phyloP scores from a whole-genome alignment of 92 coral and sea anemone species.

The Umimayanthus kanabou region DNA sequence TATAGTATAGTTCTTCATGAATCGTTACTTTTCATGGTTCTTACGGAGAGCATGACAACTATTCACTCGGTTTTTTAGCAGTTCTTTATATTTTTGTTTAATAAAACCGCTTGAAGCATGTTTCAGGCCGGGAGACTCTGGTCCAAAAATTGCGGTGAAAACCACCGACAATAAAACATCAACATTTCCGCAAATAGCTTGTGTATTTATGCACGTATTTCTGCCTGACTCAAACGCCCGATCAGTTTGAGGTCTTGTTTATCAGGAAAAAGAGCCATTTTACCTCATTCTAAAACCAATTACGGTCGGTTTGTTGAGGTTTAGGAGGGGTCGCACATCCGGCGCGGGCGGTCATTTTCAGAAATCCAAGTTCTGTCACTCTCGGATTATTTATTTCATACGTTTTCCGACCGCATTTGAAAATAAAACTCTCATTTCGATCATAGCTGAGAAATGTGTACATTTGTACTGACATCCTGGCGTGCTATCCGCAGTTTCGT shows the following conservation, averaged over 20 bases:
- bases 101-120: no score
- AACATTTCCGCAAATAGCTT: no score
- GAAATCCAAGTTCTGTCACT: conserved; percentile 7
- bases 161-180: background rate
- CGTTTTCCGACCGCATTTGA: conserved; percentile 10
- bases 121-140: no score
- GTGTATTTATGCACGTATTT: background rate
- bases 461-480: background rate
- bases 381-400: background rate
- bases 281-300: conserved; percentile 26
- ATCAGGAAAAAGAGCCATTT: conserved; percentile 17
- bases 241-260: background rate
- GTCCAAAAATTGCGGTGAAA: background rate
- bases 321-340: conserved; percentile 14
- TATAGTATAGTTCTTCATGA: background rate
- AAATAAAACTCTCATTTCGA: background rate
- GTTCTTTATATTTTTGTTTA: no score
- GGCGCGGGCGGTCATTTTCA: conserved; percentile 7
- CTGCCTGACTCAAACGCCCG: background rate
- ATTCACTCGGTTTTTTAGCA: background rate
- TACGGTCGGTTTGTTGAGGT: conserved; percentile 25
- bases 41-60: background rate
- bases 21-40: background rate
- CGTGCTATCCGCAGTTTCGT: background rate
- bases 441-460: background rate